Base-by-base conservation (phyloP, 2,888 invertebrate genomes). In the Callimorpha dominula region DNA sequence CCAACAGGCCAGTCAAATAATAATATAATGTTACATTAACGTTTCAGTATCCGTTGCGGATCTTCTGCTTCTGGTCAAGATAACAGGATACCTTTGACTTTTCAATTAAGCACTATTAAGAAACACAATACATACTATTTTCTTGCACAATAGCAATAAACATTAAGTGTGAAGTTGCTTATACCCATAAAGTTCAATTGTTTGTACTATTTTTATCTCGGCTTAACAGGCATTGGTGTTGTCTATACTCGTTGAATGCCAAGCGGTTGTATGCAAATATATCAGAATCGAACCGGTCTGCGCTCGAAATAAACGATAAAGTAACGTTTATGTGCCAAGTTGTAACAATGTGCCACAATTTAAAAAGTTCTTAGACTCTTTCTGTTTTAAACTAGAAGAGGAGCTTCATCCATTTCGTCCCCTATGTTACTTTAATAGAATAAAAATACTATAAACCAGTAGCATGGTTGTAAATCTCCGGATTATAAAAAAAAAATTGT, bases 81-180 rank as follows among this genome's bases (percentile, higher is more conserved):
- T 88, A 89, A 82, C 80, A 82, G 87, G 57, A 60, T 4, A 88
- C 89, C 90, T 90, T 88, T 90, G 90, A 87, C 90, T 86, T 88
- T 86, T 87, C 89, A 90, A 91, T 91, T 89, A 88, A 87, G 87
- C 85, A 84, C 86, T 86, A 88, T 90, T 88, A 90, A 86, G 87
- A 87, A 83, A 86, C 79, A 82, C 85, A 85, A 84, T 85, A 83
- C 78, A 85, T 31, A 31, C 31, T 31, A 84, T 86, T 82, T 86
- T 82, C 85, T 87, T 88, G 85, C 87, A 83, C 89, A 87, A 88
- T 81, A 81, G 80, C 76, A 75, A 76, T 76, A 80, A 81, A 76
- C 76, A 74, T 71, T 79, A 72, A 72, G 78, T 83, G 81, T 81
- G 78, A 81, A 85, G 82, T 84, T 80, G 77, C 84, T 81, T 73